Conservation (phyloP, 2,888 invertebrate species). For the Cheilosia impressa region DNA sequence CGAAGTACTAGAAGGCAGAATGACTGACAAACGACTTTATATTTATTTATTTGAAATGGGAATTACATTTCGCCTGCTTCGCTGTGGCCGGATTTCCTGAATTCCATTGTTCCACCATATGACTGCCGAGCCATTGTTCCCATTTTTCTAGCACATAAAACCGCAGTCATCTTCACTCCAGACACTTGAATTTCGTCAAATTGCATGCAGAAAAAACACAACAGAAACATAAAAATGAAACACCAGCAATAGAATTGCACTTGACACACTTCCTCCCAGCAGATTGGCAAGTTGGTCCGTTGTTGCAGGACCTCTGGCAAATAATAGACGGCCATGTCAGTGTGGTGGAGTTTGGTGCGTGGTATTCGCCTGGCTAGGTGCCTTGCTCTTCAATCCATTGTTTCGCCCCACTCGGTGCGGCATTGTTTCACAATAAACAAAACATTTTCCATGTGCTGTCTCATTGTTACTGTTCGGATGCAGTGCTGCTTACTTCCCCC, state of each 20-base stretch:
- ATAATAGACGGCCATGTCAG: slow-evolving; percentile 26
- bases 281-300: slow-evolving; percentile 42
- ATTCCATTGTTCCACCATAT: slow-evolving; percentile 67
- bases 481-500: slow-evolving; percentile 4
- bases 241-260: slow-evolving; percentile 61
- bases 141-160: slow-evolving; percentile 19
- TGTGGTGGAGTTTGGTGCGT: slow-evolving; percentile 13
- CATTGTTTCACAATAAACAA: slow-evolving; percentile 71
- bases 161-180: slow-evolving; percentile 15
- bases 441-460: slow-evolving; percentile 64
- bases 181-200: slow-evolving; percentile 67
- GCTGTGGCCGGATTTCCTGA: slow-evolving; percentile 70
- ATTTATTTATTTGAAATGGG: too few relatives aligned
- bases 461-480: slow-evolving; percentile 58
- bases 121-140: slow-evolving; percentile 66
- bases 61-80: too few relatives aligned
- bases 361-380: slow-evolving; percentile 38
- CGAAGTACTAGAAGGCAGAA: too few relatives aligned
- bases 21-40: too few relatives aligned
- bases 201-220: slow-evolving; percentile 35
- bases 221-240: slow-evolving; percentile 24
- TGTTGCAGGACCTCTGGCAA: slow-evolving; percentile 26
- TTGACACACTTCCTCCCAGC: slow-evolving; percentile 72
- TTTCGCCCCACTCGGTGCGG: slow-evolving; percentile 24
- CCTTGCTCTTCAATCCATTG: slow-evolving; percentile 61